Evolutionary conservation across 2,113 vertebrate genomes (phyloP).

Genomic region (Ictalurus furcatus): DNA sequence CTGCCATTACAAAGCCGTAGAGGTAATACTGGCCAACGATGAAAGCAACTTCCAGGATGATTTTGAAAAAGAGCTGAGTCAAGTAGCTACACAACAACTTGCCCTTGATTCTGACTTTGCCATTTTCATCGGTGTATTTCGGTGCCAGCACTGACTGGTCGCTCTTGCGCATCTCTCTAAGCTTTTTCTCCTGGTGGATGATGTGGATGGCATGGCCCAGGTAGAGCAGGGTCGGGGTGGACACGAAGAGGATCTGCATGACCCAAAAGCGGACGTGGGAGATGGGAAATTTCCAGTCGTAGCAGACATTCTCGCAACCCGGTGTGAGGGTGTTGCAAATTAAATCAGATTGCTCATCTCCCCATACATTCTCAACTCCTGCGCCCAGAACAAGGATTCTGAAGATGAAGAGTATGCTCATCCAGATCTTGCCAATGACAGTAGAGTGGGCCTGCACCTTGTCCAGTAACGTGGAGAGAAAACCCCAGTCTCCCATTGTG

Average conservation of each 20-base stretch:
- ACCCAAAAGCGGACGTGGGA: constrained; percentile 74
- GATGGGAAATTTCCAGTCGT: constrained; percentile 71
- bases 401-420: constrained; percentile 74
- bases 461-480: constrained; percentile 66
- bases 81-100: constrained; percentile 86
- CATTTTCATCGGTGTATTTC: constrained; percentile 76
- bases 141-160: constrained; percentile 54
- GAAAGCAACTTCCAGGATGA: constrained; percentile 86
- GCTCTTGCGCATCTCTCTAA: constrained; percentile 65
- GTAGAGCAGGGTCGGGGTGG: constrained; percentile 69
- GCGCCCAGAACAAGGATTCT: constrained; percentile 69
- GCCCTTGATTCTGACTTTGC: constrained; percentile 82
- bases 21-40: constrained; percentile 79
- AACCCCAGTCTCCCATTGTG: constrained; percentile 73
- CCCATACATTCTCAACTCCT: constrained; percentile 69
- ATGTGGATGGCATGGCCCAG: constrained; percentile 68
- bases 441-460: constrained; percentile 74
- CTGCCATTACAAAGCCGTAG: constrained; percentile 74
- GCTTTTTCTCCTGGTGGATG: constrained; percentile 67
- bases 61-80: constrained; percentile 86
- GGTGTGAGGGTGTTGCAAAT: constrained; percentile 65
- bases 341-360: constrained; percentile 67
- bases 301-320: constrained; percentile 67
- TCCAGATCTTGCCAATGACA: constrained; percentile 74
- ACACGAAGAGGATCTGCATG: constrained; percentile 72